These are phyloP conservation scores for Galerucella nymphaeae DNA, from an alignment of 2,888 invertebrate genomes.

Conservation along the genomic window DNA sequence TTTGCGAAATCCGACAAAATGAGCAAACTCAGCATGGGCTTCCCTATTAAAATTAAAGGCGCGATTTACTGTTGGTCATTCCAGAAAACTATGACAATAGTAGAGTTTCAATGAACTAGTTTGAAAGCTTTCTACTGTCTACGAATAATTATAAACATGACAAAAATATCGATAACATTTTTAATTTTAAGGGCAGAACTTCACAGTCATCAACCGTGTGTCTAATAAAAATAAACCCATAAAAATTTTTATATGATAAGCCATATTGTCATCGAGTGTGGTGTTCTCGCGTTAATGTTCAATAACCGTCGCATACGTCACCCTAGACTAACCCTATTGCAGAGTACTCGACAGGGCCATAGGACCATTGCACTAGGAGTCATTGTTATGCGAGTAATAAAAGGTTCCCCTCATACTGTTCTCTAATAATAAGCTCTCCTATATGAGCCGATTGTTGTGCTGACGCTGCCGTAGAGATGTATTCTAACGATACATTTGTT, in stretches of 20 bases:
- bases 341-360: slow-evolving; percentile 25
- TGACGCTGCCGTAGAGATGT: slow-evolving; percentile 21
- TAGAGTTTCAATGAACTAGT: neutral
- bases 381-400: slow-evolving; percentile 55
- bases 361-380: slow-evolving; percentile 34
- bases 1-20: too few relatives aligned
- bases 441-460: slow-evolving; percentile 51
- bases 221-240: slow-evolving; percentile 28
- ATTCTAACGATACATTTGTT: slow-evolving; percentile 4
- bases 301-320: slow-evolving; percentile 26
- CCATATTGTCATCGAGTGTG: slow-evolving; percentile 33
- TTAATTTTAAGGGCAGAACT: slow-evolving; percentile 16
- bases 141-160: neutral
- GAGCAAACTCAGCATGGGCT: too few relatives aligned
- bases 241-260: slow-evolving; percentile 35
- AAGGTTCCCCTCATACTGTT: slow-evolving; percentile 51
- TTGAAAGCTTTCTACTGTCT: neutral
- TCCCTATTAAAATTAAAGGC: too few relatives aligned
- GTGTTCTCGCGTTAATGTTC: slow-evolving; percentile 31
- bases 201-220: slow-evolving; percentile 6
- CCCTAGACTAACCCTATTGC: slow-evolving; percentile 29
- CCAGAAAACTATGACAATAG: too few relatives aligned
- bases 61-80: too few relatives aligned
- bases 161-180: slow-evolving; percentile 3
- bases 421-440: slow-evolving; percentile 53